A percentile compares a stretch with the other conserved stretches of the same genome.
phyloP scores from a whole-genome alignment of 2,797 vertebrate species.

The Lagorchestes hirsutus region DNA sequence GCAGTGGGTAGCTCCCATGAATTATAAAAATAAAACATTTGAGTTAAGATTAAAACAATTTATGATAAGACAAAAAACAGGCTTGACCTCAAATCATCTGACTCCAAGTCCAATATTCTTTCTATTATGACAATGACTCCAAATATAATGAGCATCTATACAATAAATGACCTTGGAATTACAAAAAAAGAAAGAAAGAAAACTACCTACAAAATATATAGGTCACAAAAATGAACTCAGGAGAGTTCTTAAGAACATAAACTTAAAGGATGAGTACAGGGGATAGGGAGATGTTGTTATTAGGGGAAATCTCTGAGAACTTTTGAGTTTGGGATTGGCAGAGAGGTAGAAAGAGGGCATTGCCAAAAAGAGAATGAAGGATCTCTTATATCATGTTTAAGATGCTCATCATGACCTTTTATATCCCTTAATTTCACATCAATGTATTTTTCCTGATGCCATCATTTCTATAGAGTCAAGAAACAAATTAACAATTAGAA shows the following conservation, averaged over 20 bases:
- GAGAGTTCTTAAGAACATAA: background rate
- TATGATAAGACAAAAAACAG: background rate
- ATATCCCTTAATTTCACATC: background rate
- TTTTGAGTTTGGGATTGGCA: background rate
- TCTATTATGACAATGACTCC: background rate
- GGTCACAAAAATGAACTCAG: background rate
- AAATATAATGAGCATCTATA: background rate
- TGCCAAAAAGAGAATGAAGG: background rate
- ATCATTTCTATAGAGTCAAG: background rate
- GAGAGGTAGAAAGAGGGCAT: background rate
- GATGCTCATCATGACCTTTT: background rate
- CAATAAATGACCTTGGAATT: background rate
- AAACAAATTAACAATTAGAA: background rate
- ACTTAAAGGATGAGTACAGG: background rate
- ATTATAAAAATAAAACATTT: background rate
- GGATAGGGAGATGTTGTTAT: background rate
- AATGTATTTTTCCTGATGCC: background rate
- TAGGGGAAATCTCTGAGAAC: background rate
- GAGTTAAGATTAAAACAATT: background rate
- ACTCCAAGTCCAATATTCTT: background rate
- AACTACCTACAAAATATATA: background rate
- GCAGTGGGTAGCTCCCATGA: background rate
- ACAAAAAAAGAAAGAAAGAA: background rate
- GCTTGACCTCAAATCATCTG: background rate
- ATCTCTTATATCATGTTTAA: background rate